Evolutionary conservation across 2,888 invertebrate species (phyloP).

Genomic region (Tenthredo notha): DNA sequence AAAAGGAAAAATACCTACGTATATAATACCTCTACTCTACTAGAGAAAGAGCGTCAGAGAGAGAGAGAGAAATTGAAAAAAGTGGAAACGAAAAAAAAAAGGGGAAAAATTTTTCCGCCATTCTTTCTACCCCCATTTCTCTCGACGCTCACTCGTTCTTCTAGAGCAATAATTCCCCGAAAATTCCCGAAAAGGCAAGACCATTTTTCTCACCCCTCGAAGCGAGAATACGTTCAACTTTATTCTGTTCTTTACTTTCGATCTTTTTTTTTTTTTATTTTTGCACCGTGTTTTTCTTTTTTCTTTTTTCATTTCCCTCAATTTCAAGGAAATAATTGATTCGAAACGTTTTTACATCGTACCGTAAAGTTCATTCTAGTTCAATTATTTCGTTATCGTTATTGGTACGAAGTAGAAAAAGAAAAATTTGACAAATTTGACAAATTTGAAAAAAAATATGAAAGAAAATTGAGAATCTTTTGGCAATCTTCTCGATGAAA

Average conservation of each 20-base stretch:
- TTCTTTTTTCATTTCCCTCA: not conserved
- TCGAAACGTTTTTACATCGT: not conserved
- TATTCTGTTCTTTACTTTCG: not conserved
- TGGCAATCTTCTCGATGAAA: not conserved
- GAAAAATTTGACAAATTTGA: no score
- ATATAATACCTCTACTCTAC: not conserved
- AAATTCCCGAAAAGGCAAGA: conserved; percentile 38
- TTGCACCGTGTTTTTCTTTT: not conserved
- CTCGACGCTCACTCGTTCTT: conserved; percentile 12
- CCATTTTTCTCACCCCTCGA: conserved; percentile 24
- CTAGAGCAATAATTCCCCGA: conserved; percentile 30
- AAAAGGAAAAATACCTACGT: not conserved
- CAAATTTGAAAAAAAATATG: not conserved
- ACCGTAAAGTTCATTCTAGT: not conserved
- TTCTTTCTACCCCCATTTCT: conserved; percentile 24
- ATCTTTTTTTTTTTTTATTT: not conserved
- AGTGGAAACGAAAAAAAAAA: not conserved
- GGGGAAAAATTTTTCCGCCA: conserved; percentile 10
- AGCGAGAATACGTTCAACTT: not conserved
- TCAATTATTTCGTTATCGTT: not conserved
- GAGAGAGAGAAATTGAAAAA: not conserved
- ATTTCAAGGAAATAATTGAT: not conserved
- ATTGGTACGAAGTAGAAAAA: not conserved
- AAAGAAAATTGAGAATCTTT: no score
- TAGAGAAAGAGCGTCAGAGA: not conserved